phyloP scores from a whole-genome alignment of 2,888 invertebrate genomes.

The Metellina segmentata region DNA sequence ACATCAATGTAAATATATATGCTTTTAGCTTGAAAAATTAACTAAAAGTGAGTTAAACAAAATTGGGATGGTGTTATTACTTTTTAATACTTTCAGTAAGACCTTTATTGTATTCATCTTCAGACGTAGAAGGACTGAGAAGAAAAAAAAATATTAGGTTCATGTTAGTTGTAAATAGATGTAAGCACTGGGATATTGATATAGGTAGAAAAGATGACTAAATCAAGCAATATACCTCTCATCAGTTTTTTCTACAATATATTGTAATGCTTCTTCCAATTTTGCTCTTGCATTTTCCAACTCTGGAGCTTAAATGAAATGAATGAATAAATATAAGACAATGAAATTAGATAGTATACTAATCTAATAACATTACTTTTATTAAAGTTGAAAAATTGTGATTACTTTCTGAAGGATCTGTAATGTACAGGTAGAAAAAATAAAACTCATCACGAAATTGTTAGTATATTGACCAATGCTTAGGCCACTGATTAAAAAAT shows the following conservation, averaged over 20 bases:
- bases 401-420: too few relatives aligned
- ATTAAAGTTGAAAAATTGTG: too few relatives aligned
- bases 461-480: too few relatives aligned
- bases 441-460: too few relatives aligned
- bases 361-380: too few relatives aligned
- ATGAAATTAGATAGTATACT: too few relatives aligned
- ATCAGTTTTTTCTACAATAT: slow-evolving; percentile 63
- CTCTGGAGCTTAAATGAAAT: slow-evolving; percentile 52
- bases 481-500: too few relatives aligned
- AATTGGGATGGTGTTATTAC: not conserved
- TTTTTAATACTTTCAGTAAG: slow-evolving; percentile 73
- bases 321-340: too few relatives aligned
- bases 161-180: not conserved
- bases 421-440: too few relatives aligned
- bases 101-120: slow-evolving; percentile 72
- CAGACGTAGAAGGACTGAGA: slow-evolving; percentile 74
- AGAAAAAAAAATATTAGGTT: slow-evolving; percentile 1
- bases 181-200: not conserved
- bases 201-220: not conserved
- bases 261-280: slow-evolving; percentile 63
- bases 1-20: not conserved
- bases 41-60: not conserved
- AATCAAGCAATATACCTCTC: slow-evolving; percentile 49
- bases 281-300: slow-evolving; percentile 66
- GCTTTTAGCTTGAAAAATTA: not conserved